Evolutionary conservation across 2,888 invertebrate genomes (phyloP).

Genomic region (Teinopalpus imperialis): DNA sequence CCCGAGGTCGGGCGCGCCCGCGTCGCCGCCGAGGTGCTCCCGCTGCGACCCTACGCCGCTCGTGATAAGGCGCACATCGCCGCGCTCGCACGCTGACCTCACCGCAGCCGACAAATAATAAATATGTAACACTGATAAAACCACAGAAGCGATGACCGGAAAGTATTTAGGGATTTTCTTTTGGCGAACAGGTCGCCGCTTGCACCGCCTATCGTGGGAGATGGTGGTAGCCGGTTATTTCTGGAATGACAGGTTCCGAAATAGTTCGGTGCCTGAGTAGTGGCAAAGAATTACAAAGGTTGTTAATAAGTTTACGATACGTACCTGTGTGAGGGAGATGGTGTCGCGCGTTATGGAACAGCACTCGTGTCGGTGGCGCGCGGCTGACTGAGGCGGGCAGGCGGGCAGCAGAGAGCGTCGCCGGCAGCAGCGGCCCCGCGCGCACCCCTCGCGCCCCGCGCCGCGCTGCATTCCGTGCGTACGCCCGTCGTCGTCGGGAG

Average conservation of each 20-base stretch:
- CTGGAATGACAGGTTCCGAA: conserved; percentile 42
- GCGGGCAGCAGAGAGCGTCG: conserved; percentile 57
- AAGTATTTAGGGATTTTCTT: conserved; percentile 70
- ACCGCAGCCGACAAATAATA: conserved; percentile 78
- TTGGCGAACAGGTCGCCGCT: conserved; percentile 55
- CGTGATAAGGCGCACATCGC: conserved; percentile 72
- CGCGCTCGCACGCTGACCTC: conserved; percentile 72
- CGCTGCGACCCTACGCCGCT: conserved; percentile 66
- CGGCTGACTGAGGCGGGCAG: conserved; percentile 67
- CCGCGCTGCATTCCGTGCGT: conserved; percentile 63
- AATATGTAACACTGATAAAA: conserved; percentile 81
- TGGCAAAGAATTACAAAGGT: conserved; percentile 38
- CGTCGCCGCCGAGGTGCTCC: conserved; percentile 41
- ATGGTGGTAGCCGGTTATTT: conserved; percentile 51
- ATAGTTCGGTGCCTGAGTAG: conserved; percentile 33
- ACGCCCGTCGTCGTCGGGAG: conserved; percentile 59
- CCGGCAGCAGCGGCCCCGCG: conserved; percentile 64
- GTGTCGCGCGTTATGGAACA: conserved; percentile 57
- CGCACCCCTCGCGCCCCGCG: conserved; percentile 63
- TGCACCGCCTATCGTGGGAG: conserved; percentile 45
- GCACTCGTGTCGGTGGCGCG: conserved; percentile 75
- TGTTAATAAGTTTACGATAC: conserved; percentile 53
- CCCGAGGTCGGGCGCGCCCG: conserved; percentile 60
- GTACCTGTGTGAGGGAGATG: conserved; percentile 63
- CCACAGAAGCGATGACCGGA: conserved; percentile 76